A percentile compares a stretch with the other conserved stretches of the same genome.
These are phyloP conservation scores for Holothuria glaberrima DNA, from an alignment of 35 echinoderm and acorn worm species.

Conservation along the genomic window DNA sequence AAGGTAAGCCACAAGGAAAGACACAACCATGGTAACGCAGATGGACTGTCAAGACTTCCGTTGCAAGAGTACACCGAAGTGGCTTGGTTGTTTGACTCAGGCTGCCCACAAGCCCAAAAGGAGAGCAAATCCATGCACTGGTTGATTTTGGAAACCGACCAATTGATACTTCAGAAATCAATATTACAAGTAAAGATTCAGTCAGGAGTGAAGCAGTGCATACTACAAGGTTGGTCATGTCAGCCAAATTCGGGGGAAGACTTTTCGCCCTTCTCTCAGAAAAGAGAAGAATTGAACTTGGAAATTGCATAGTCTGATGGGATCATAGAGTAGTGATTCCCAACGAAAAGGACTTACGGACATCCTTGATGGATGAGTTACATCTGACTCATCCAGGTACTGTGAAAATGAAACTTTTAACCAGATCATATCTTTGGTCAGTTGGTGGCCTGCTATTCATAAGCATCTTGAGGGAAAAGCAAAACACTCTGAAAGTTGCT, in stretches of 20 bases:
- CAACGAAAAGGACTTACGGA: conserved; percentile 19
- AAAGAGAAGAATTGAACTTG: conserved; percentile 31
- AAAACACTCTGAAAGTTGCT: conserved; percentile 47
- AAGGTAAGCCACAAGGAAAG: conserved; percentile 1
- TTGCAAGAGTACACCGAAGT: background rate
- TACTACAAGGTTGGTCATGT: background rate
- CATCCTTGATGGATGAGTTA: background rate
- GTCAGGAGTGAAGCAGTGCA: conserved; percentile 29
- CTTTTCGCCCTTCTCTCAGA: conserved; percentile 17
- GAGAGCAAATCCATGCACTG: background rate
- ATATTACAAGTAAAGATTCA: conserved; percentile 15
- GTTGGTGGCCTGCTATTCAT: conserved; percentile 58
- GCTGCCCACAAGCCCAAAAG: background rate
- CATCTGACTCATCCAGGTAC: conserved; percentile 35
- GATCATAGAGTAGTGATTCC: conserved; percentile 63
- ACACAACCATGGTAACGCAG: conserved; percentile 31
- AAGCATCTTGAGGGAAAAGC: conserved; percentile 33
- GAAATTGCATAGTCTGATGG: conserved; percentile 46
- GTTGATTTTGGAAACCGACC: background rate
- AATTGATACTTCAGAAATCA: background rate
- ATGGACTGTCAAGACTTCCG: conserved; percentile 31
- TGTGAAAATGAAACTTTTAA: conserved; percentile 56
- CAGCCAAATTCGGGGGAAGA: background rate
- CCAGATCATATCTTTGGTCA: conserved; percentile 46
- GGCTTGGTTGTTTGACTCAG: conserved; percentile 1